Evolutionary conservation across 2,888 invertebrate species (phyloP).

Genomic region (Halictus quadricinctus): DNA sequence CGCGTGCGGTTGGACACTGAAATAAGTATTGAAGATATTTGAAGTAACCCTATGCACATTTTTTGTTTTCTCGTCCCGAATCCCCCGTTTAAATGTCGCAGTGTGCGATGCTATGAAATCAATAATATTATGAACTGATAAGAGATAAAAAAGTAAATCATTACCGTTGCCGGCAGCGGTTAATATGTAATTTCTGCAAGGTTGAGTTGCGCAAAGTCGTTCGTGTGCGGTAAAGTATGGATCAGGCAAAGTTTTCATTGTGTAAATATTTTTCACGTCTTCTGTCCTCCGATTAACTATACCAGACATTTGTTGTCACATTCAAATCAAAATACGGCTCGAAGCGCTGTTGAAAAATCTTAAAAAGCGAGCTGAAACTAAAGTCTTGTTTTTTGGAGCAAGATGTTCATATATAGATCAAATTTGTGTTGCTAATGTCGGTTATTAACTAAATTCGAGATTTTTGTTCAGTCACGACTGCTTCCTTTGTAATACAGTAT

Average conservation of each 20-base stretch:
- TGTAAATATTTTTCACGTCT: not conserved
- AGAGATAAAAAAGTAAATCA: slow-evolving; percentile 22
- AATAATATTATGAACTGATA: slow-evolving; percentile 19
- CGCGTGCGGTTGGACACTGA: not conserved
- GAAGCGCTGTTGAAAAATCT: not conserved
- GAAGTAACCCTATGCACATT: not conserved
- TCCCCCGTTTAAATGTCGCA: not conserved
- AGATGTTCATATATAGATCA: no score
- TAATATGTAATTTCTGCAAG: slow-evolving; percentile 16
- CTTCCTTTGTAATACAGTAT: no score
- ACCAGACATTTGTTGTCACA: not conserved
- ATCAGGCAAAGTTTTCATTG: not conserved
- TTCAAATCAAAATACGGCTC: not conserved
- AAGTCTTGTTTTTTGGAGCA: not conserved
- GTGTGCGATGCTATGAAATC: not conserved
- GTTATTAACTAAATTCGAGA: no score
- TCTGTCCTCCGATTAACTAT: not conserved
- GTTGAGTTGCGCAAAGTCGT: not conserved
- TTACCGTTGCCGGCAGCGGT: not conserved
- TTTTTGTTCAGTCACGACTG: no score
- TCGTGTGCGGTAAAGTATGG: not conserved
- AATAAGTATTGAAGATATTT: not conserved
- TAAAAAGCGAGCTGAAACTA: not conserved
- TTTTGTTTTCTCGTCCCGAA: not conserved
- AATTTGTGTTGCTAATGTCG: not conserved